Conservation (phyloP, 2,797 vertebrate genomes). For the Staurois parvus region DNA sequence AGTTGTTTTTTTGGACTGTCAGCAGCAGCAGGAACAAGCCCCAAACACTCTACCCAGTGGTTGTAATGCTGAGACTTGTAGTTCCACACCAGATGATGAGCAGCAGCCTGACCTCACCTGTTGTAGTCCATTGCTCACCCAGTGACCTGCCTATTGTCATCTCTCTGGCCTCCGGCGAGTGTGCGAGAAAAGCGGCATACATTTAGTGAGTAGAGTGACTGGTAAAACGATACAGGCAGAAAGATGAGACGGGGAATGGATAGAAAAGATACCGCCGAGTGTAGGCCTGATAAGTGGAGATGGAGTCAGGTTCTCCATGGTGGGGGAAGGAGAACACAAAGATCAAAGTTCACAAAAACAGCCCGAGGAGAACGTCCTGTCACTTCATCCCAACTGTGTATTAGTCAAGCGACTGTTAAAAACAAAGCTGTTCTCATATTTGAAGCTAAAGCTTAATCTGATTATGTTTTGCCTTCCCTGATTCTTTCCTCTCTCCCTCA, state of each 20-base stretch:
- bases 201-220: conserved; percentile 41
- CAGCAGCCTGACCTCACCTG: not conserved
- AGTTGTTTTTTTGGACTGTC: not conserved
- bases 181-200: conserved; percentile 25
- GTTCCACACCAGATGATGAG: not conserved
- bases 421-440: no score
- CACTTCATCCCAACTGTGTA: not conserved
- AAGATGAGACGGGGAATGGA: conserved; percentile 57
- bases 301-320: conserved; percentile 52
- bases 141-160: not conserved
- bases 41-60: not conserved
- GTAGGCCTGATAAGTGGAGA: conserved; percentile 32
- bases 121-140: not conserved
- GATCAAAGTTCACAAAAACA: conserved; percentile 38
- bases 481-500: no score
- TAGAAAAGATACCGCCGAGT: conserved; percentile 55
- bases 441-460: no score
- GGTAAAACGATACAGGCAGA: conserved; percentile 49
- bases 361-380: not conserved
- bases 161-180: not conserved
- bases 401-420: not conserved
- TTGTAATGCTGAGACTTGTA: conserved; percentile 1
- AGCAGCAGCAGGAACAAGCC: no score
- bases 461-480: no score
- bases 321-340: not conserved